phyloP scores from a whole-genome alignment of 2,888 invertebrate species.

The Platycnemis pennipes region DNA sequence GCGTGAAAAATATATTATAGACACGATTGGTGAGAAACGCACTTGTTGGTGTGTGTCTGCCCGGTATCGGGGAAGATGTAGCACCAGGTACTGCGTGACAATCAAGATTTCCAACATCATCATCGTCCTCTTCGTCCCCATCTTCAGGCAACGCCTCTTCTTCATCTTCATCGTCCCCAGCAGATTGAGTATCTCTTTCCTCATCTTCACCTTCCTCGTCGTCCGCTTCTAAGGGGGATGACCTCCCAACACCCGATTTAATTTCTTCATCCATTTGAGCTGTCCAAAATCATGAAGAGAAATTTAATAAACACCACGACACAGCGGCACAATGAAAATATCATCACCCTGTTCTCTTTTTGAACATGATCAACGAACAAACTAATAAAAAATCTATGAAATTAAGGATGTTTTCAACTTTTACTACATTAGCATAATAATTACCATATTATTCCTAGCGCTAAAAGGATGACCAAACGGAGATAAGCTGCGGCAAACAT shows the following conservation, averaged over 20 bases:
- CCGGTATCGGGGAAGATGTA: conserved; percentile 62
- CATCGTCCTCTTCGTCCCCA: conserved; percentile 72
- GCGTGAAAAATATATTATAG: conserved; percentile 18
- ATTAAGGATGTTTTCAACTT: not conserved
- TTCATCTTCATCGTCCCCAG: conserved; percentile 88
- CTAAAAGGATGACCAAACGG: not conserved
- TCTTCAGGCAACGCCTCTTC: conserved; percentile 81
- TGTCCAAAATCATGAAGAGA: not conserved
- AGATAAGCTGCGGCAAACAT: not conserved
- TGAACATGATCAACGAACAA: not conserved
- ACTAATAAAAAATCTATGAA: not conserved
- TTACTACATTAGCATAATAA: not conserved
- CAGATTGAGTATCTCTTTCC: conserved; percentile 88
- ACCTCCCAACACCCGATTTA: conserved; percentile 58
- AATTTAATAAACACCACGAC: not conserved
- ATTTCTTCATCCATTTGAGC: conserved; percentile 54
- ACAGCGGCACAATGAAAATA: not conserved
- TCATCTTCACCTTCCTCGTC: conserved; percentile 78
- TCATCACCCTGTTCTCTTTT: not conserved
- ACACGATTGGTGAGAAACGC: conserved; percentile 11
- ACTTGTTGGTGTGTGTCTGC: conserved; percentile 66
- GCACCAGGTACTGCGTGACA: conserved; percentile 53
- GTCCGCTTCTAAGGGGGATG: conserved; percentile 64
- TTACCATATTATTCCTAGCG: not conserved
- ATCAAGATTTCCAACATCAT: conserved; percentile 69